Evolutionary conservation across 2,113 vertebrate species (phyloP), one percentile per base, ranked within the genome.

Genomic region (Saguinus imperator): DNA sequence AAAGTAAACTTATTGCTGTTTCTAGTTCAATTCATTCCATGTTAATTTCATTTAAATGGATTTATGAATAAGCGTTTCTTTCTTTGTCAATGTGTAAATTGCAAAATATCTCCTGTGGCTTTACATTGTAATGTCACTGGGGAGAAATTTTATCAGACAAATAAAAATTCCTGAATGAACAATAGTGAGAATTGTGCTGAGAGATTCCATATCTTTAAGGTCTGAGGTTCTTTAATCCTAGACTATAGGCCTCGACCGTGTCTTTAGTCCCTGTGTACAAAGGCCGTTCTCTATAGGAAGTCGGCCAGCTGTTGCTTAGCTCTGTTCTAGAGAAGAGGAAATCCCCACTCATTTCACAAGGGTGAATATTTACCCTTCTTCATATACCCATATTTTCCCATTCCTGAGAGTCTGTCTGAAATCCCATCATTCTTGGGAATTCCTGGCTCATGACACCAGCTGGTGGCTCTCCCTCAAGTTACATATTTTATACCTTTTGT

Each of bases 91-190:
- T 70, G 89, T 77, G 87, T 73, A 96, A 95, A 95, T 93, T 91
- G 73, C 86, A 97, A 97, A 76, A 61, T 88, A 97, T 95, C 97
- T 97, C 94, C 96, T 90, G 87, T 93, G 89, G 66, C 64, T 97
- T 96, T 93, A 68, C 92, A 85, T 57, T 79, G 82, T 72, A 93
- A 83, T 45, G 90, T 48, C 40, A 72, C 72, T 13, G 20, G 40
- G 64, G 85, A 92, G 84, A 97, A 97, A 97, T 94, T 27, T 55
- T 95, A 97, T 94, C 94, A 76, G 76, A 96, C 93, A 97, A 96
- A 97, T 94, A 94, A 94, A 96, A 97, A 96, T 94, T 96, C 64
- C 72, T 92, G n/a, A 95, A 95, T 32, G 85, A 94, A 97, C 94
- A 97, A 96, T 73, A 84, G 70, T 55, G 58, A 94, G 93, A 96